Evolutionary conservation across 2,113 vertebrate species (phyloP), one percentile per base, ranked within the genome.

Genomic region (Ochotona princeps): DNA sequence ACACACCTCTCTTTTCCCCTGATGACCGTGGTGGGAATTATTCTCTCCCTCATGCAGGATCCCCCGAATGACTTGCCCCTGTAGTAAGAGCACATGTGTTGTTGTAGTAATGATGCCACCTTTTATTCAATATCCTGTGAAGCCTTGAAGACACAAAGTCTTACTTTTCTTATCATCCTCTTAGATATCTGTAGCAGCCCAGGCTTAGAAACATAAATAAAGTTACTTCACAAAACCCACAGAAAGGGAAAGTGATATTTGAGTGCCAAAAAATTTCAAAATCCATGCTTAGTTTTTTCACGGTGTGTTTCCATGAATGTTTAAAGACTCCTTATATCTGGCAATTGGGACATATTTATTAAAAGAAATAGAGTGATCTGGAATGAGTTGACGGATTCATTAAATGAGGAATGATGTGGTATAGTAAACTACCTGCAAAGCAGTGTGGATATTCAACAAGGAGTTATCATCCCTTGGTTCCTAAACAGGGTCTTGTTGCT

Each of bases 321-420:
- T 57, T 57, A 5, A 18, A 57, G 54, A 57, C 54, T 18, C 18
- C 54, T 57, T 7, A 23, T 72, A 51, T 44, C 89, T 65, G 35
- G 63, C 76, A 86, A 26, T 67, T 67, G 25, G 47, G 74, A 75
- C 49, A n/a, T 83, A 30, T 65, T 94, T 79, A 26, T 74, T 7
- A 82, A 91, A 91, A 91, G 38, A 73, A 92, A 78, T 88, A 65
- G 76, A 73, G 49, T 44, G 8, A 81, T 79, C 57, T 83, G 8
- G n/a, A 82, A 83, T 78, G 54, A 78, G 57, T 57, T 17, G 54
- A 57, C 47, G n/a, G 76, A 75, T 67, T 83, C 28, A 65, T 47
- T 83, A 72, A 89, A 65, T 63, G 84, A 69, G 57, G 75, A 32
- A 7, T 86, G 15, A 49, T 91, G 63, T 92, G 63, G 63, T 32